Evolutionary conservation across 2,888 invertebrate genomes (phyloP), one percentile per base, ranked within the genome.

Genomic region (Melikaiella ostensackeni): DNA sequence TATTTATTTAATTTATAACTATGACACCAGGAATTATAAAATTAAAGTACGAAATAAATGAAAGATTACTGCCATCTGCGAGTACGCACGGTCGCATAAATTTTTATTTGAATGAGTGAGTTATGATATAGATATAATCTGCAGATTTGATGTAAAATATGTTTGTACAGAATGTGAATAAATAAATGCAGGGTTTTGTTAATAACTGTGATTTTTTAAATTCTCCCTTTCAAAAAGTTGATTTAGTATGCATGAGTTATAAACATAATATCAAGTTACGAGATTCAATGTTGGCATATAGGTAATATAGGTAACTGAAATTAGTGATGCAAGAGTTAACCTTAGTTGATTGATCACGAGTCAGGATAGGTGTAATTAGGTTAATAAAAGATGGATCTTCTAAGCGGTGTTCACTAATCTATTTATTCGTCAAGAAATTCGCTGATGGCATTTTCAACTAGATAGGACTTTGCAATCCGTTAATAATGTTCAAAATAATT

Each of bases 131-230:
- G 81, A 73, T 83, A 80, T 81, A 79, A 78, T 79, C 75, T 74
- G 78, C 74, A 79, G 80, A 86, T 84, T 87, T 88, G 86, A 87
- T 91, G 90, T 91, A 91, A 91, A 90, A 91, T 91, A 91, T 88
- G 88, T 89, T 91, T 91, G 91, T 91, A 91, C 90, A 91, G 89
- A 87, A 87, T 90, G 88, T 89, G 90, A 90, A 89, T 90, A 88
- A 90, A 89, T 87, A 88, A 86, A 88, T 84, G 86, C 70, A 88
- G 89, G 90, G 91, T 89, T 90, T 90, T 90, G 87, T 88, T 88
- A 88, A 79, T 77, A 63, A 11, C 7, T 24, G 42, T 35, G 9
- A 0, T 59, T 16, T 59, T 63, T 27, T 11, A 30, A 46, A 30
- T 30, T 8, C 27, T 70, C 9, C 42, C 42, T 46, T 19, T 19